These are phyloP conservation scores for Hirudo medicinalis DNA, from an alignment of 1,140 invertebrate species.

Conservation along the genomic window DNA sequence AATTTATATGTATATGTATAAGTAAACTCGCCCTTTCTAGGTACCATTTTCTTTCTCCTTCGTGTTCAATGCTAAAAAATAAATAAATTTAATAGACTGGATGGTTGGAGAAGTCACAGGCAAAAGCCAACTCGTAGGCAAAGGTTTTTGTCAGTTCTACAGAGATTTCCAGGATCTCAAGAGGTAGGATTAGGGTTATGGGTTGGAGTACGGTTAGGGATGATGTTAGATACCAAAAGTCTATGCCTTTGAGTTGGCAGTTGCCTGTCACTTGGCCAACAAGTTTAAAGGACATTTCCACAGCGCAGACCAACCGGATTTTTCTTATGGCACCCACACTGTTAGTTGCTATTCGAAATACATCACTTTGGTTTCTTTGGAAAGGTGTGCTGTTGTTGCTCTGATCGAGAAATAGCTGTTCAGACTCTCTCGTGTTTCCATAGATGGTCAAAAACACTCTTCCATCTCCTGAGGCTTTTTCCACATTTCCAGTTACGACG, in stretches of 20 bases:
- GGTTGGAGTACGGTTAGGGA: too few relatives aligned
- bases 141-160: too few relatives aligned
- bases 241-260: too few relatives aligned
- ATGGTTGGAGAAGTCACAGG: too few relatives aligned
- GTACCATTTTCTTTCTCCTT: constrained; percentile 29
- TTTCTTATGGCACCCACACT: constrained; percentile 41
- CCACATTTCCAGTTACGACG: constrained; percentile 35
- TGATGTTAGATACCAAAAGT: too few relatives aligned
- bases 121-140: too few relatives aligned
- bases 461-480: constrained; percentile 30
- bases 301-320: constrained; percentile 25
- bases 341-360: constrained; percentile 34
- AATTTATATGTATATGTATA: not conserved
- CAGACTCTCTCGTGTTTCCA: constrained; percentile 37
- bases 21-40: constrained; percentile 34
- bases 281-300: not conserved
- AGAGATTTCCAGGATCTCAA: too few relatives aligned
- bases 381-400: constrained; percentile 30
- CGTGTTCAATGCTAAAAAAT: too few relatives aligned
- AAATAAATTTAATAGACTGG: not conserved
- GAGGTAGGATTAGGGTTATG: too few relatives aligned
- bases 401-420: constrained; percentile 33
- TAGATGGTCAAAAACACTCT: constrained; percentile 39
- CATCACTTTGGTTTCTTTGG: constrained; percentile 31
- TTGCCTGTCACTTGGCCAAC: too few relatives aligned